Percentiles rank a stretch among this genome's conserved stretches.
Evolutionary conservation across 2,797 vertebrate species (phyloP).

Genomic region (Pelodytes ibericus): DNA sequence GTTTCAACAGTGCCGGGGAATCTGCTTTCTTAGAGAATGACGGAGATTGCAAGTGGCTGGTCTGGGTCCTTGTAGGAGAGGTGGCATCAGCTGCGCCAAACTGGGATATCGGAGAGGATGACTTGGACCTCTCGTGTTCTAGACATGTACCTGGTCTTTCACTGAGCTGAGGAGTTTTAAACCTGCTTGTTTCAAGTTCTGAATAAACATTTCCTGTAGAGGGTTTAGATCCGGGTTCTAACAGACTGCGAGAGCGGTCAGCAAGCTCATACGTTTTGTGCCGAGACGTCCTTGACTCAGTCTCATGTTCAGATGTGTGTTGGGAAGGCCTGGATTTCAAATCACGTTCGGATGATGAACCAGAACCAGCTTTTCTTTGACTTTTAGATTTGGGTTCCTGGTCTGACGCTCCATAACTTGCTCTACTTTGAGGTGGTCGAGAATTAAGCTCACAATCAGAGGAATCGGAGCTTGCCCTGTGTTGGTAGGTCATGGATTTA

Average conservation of each 20-base stretch:
- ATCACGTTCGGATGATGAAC: not conserved
- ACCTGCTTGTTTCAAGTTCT: not conserved
- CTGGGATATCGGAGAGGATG: not conserved
- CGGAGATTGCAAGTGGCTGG: not conserved
- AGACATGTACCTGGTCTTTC: not conserved
- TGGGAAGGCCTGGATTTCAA: not conserved
- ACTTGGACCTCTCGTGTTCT: not conserved
- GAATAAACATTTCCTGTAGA: slow-evolving; percentile 1
- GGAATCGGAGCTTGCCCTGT: not conserved
- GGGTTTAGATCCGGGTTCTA: slow-evolving; percentile 20
- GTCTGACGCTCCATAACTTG: not conserved
- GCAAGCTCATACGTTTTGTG: slow-evolving; percentile 61
- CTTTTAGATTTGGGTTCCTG: not conserved
- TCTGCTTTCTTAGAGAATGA: not conserved
- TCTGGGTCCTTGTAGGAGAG: not conserved
- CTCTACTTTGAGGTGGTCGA: not conserved
- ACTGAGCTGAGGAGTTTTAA: not conserved
- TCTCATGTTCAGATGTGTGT: not conserved
- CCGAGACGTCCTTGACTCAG: not conserved
- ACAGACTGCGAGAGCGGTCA: slow-evolving; percentile 52
- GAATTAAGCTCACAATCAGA: not conserved
- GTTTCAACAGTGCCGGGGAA: not conserved
- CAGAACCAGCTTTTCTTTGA: slow-evolving; percentile 3
- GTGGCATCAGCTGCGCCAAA: no score
- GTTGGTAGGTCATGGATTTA: slow-evolving; percentile 8